phyloP scores from a whole-genome alignment of 2,113 vertebrate species.

The Ranitomeya variabilis region DNA sequence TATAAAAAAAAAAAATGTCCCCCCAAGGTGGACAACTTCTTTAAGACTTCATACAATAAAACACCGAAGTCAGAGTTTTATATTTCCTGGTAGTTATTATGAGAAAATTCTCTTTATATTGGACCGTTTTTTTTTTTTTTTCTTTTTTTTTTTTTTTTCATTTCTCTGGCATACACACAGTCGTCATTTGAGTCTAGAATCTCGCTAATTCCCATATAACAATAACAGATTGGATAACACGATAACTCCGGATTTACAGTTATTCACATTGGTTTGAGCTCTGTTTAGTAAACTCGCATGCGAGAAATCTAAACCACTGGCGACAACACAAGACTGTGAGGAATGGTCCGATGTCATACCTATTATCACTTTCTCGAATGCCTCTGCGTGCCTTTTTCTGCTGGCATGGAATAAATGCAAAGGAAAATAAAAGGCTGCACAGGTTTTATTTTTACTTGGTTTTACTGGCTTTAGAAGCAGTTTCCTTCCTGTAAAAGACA shows the following conservation, averaged over 20 bases:
- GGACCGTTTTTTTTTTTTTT: background rate
- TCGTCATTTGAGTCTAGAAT: background rate
- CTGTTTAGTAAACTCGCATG: slow-evolving; percentile 15
- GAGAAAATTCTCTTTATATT: background rate
- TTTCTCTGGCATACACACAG: background rate
- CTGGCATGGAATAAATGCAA: background rate
- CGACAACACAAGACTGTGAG: background rate
- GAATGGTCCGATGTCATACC: background rate
- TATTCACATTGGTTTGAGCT: background rate
- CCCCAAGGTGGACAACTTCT: too few species aligned
- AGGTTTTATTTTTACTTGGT: background rate
- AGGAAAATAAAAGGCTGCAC: background rate
- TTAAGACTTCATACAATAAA: background rate
- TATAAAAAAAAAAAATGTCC: too few species aligned
- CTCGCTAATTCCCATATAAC: background rate
- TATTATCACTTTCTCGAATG: background rate
- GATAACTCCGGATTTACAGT: background rate
- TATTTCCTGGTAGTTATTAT: background rate
- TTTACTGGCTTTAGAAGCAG: background rate
- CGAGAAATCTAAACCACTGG: background rate
- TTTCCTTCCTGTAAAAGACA: background rate
- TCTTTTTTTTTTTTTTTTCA: too few species aligned
- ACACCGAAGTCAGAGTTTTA: background rate
- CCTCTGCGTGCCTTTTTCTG: background rate
- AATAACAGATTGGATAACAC: slow-evolving; percentile 1